Base-by-base conservation (phyloP, 1,140 invertebrate genomes). In the Epicauta chinensis region DNA sequence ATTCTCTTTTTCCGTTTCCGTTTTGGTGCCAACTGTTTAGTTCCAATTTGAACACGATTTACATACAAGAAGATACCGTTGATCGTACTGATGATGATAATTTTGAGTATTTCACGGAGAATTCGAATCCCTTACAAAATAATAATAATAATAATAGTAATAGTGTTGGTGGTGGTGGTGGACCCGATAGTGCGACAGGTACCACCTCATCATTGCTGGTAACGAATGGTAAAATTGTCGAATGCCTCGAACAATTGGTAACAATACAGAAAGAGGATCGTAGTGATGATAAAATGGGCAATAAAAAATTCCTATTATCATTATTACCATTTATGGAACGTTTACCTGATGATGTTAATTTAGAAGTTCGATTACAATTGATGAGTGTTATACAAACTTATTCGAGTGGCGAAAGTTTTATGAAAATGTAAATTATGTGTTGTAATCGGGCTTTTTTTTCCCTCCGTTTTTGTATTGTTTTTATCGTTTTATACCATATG, bases 261-360 rank as follows among this genome's bases (percentile, higher is more conserved):
- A 30, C 41, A 6, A 37, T 60, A 1, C 58, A 62, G 42, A 58
- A 56, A 37, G 58, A 62, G 16, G 60, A 64, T 1, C 50, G 30
- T 37, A 16, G 9, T 2, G 56, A 64, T 10, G 60, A 64, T 51
- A 32, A 42, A 5, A 62, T 62, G 60, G 62, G 58, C n/a, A 64
- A 64, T 34, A 60, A 55, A 31, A 62, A 57, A 36, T 64, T 64
- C 45, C 45, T 64, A 14, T 31, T 64, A 16, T 62, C 60, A 3
- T 37, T 64, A 34, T 41, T 62, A 35, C 62, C 62, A 2, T 64
- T 64, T 36, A 56, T 64, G 58, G 54, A 56, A 32, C 60, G 58
- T 14, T 47, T 64, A 44, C 54, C 62, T 2, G 60, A 64, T 37
- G 60, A 64, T 52, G 55, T 60, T n/a, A 64, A 64, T 49, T 51